These are phyloP conservation scores for Drosophila meridiana DNA, from an alignment of 2,888 invertebrate genomes.

Conservation along the genomic window DNA sequence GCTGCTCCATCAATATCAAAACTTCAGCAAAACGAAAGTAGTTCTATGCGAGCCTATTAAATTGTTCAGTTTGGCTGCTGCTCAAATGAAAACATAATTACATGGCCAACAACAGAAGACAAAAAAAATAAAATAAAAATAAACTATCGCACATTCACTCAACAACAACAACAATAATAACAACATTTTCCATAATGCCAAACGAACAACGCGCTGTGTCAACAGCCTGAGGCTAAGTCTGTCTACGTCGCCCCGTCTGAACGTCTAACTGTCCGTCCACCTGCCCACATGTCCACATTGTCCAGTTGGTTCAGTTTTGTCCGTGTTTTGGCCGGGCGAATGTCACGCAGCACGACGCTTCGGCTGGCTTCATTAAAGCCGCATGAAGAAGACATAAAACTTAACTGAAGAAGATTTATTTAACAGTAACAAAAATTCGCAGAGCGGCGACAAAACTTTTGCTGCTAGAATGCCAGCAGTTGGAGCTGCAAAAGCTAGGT, in stretches of 20 bases:
- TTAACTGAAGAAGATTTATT: conserved; percentile 64
- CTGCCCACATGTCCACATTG: conserved; percentile 4
- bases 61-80: conserved; percentile 46
- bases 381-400: conserved; percentile 68
- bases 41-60: conserved; percentile 70
- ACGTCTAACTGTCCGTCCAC: neutral
- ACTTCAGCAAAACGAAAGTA: conserved; percentile 74
- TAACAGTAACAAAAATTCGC: conserved; percentile 63
- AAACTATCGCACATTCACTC: conserved; percentile 45
- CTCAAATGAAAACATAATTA: conserved; percentile 71
- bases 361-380: conserved; percentile 61
- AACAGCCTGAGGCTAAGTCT: conserved; percentile 52
- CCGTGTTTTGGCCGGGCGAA: conserved; percentile 28
- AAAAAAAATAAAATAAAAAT: neutral
- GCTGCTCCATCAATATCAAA: conserved; percentile 72
- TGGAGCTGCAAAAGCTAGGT: neutral
- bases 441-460: conserved; percentile 52
- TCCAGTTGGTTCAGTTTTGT: conserved; percentile 16
- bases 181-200: conserved; percentile 57
- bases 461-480: conserved; percentile 34
- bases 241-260: conserved; percentile 10
- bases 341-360: conserved; percentile 25
- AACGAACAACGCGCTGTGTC: conserved; percentile 44
- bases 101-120: conserved; percentile 38
- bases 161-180: conserved; percentile 19